A percentile compares a stretch with the other conserved stretches of the same genome.
Conservation (phyloP, 2,888 invertebrate genomes). For the Rotaria sp. region DNA sequence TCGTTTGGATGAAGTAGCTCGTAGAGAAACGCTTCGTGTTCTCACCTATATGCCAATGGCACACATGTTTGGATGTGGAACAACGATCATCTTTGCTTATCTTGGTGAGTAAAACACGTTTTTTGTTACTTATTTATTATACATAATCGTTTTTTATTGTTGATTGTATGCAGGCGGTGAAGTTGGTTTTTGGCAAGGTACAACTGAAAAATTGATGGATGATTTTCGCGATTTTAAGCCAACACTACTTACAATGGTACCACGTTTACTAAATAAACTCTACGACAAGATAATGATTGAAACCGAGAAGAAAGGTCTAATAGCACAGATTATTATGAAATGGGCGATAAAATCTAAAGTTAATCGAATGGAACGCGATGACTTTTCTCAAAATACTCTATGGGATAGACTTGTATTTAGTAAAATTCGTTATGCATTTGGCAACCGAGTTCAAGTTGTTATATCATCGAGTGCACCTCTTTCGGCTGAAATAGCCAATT, state of each 20-base stretch:
- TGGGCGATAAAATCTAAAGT: conserved; percentile 82
- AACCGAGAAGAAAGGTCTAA: neutral
- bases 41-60: conserved; percentile 91
- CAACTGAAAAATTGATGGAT: conserved; percentile 49
- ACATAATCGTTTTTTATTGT: too few species aligned
- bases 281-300: conserved; percentile 67
- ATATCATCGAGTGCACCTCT: conserved; percentile 89
- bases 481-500: conserved; percentile 69
- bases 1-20: conserved; percentile 3
- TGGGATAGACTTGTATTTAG: conserved; percentile 88
- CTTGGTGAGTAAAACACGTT: too few species aligned
- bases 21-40: conserved; percentile 41
- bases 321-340: conserved; percentile 64
- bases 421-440: conserved; percentile 83
- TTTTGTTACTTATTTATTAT: too few species aligned
- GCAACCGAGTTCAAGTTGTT: conserved; percentile 79
- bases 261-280: conserved; percentile 84
- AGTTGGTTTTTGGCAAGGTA: conserved; percentile 52
- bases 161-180: conserved; percentile 63
- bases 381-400: conserved; percentile 75
- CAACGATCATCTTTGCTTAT: too few species aligned
- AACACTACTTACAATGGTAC: conserved; percentile 88
- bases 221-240: conserved; percentile 50
- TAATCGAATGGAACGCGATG: conserved; percentile 67
- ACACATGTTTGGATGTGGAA: conserved; percentile 81